Evolutionary conservation across 2,888 invertebrate genomes (phyloP).

Genomic region (Stomorhina lunata): DNA sequence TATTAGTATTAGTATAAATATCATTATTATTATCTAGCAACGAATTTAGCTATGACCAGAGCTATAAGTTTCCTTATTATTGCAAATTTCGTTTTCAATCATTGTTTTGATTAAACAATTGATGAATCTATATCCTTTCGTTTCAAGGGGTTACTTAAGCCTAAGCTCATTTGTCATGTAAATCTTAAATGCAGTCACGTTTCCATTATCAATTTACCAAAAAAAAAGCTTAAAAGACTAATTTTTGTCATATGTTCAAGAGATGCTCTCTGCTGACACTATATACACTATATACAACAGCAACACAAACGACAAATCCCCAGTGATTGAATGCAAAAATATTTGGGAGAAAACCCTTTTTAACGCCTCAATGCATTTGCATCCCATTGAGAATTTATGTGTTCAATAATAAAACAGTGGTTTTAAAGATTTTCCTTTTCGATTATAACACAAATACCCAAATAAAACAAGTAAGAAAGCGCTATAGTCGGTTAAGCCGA

Average conservation of each 20-base stretch:
- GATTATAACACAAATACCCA: too few relatives aligned
- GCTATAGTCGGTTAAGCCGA: too few relatives aligned
- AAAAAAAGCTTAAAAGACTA: conserved; percentile 57
- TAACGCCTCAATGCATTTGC: conserved; percentile 60
- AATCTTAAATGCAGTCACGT: conserved; percentile 38
- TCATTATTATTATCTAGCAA: too few relatives aligned
- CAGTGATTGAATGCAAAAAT: conserved; percentile 19
- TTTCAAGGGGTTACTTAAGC: too few relatives aligned
- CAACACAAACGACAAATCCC: conserved; percentile 40
- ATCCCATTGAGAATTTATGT: conserved; percentile 40
- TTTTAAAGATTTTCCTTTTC: background rate
- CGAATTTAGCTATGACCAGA: too few relatives aligned
- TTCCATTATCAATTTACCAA: conserved; percentile 45
- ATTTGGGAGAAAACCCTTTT: conserved; percentile 45
- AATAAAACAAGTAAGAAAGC: too few relatives aligned
- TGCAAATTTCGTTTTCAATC: too few relatives aligned
- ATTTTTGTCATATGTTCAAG: conserved; percentile 63
- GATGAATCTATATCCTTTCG: too few relatives aligned
- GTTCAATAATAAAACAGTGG: conserved; percentile 34
- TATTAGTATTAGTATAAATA: too few relatives aligned
- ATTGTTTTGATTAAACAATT: too few relatives aligned
- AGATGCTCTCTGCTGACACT: background rate
- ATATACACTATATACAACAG: conserved; percentile 16
- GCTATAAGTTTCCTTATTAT: too few relatives aligned
- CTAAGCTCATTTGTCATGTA: background rate